Conservation (phyloP, 2,888 invertebrate genomes). For the Iselma pallidipennis region DNA sequence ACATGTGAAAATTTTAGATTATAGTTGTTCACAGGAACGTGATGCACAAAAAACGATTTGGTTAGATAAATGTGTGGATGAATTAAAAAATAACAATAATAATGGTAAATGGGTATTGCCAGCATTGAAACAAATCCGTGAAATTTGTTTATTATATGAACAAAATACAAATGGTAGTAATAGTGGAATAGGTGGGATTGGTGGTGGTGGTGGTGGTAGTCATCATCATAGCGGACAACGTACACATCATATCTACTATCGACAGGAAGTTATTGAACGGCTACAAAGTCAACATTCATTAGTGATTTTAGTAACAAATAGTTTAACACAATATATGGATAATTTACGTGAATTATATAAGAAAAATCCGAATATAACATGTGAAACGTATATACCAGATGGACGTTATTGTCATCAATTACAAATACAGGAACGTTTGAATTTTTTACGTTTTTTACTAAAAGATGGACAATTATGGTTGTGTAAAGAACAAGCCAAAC, state of each 20-base stretch:
- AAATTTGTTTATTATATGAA: slow-evolving; percentile 95
- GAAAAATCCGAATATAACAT: slow-evolving; percentile 77
- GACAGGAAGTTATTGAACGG: slow-evolving; percentile 72
- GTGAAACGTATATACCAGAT: slow-evolving; percentile 78
- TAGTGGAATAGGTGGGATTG: neutral
- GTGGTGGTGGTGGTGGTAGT: neutral
- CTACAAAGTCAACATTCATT: slow-evolving; percentile 90
- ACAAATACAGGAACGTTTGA: slow-evolving; percentile 92
- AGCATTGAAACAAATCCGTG: slow-evolving; percentile 91
- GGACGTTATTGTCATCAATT: slow-evolving; percentile 88
- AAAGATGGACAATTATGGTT: slow-evolving; percentile 97
- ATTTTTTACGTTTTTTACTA: slow-evolving; percentile 83
- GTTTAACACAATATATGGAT: slow-evolving; percentile 89
- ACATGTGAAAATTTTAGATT: slow-evolving; percentile 96
- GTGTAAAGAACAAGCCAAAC: slow-evolving; percentile 95
- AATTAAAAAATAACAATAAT: slow-evolving; percentile 77
- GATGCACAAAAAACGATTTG: slow-evolving; percentile 95
- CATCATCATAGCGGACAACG: slow-evolving; percentile 51
- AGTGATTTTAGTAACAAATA: slow-evolving; percentile 92
- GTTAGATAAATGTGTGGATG: slow-evolving; percentile 95
- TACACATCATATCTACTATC: slow-evolving; percentile 62
- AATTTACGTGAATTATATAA: slow-evolving; percentile 71
- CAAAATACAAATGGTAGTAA: slow-evolving; percentile 65
- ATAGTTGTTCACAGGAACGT: slow-evolving; percentile 92
- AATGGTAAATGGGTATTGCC: slow-evolving; percentile 83